These are phyloP conservation scores for Rhizomys pruinosus DNA, from an alignment of 2,113 vertebrate species.

Conservation along the genomic window DNA sequence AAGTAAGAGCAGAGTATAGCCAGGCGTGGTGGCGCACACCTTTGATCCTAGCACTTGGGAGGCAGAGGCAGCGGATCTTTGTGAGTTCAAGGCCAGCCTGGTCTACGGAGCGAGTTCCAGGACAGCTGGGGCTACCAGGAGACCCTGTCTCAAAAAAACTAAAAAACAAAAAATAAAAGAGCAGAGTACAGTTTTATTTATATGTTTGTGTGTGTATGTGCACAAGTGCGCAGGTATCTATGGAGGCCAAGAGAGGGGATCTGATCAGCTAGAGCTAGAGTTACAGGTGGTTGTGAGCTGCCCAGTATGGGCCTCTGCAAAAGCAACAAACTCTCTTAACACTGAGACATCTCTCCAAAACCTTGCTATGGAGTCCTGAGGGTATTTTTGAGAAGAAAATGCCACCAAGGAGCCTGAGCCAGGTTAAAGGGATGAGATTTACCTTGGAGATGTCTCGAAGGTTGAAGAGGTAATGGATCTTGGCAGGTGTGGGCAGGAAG, in stretches of 20 bases:
- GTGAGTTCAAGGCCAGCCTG: too few relatives aligned
- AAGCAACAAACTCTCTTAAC: neutral
- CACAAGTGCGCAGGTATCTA: neutral
- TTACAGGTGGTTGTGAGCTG: neutral
- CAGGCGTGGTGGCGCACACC: too few relatives aligned
- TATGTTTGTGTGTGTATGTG: neutral
- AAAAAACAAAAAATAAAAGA: too few relatives aligned
- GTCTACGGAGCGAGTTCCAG: too few relatives aligned
- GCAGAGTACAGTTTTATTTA: neutral
- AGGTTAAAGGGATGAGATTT: neutral
- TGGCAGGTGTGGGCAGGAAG: conserved; percentile 93
- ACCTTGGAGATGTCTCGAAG: conserved; percentile 96
- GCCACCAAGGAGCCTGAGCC: neutral
- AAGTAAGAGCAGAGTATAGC: neutral
- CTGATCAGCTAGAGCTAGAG: neutral
- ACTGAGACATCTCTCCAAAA: neutral
- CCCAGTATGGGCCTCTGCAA: neutral
- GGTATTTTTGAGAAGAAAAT: conserved; percentile 32
- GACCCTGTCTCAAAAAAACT: too few relatives aligned
- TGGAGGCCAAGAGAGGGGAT: neutral
- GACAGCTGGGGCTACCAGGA: too few relatives aligned
- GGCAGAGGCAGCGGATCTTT: too few relatives aligned
- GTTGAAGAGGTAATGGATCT: conserved; percentile 95
- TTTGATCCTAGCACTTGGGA: too few relatives aligned
- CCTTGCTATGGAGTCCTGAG: neutral